phyloP scores from a whole-genome alignment of 1,140 invertebrate genomes.

The Ips typographus region DNA sequence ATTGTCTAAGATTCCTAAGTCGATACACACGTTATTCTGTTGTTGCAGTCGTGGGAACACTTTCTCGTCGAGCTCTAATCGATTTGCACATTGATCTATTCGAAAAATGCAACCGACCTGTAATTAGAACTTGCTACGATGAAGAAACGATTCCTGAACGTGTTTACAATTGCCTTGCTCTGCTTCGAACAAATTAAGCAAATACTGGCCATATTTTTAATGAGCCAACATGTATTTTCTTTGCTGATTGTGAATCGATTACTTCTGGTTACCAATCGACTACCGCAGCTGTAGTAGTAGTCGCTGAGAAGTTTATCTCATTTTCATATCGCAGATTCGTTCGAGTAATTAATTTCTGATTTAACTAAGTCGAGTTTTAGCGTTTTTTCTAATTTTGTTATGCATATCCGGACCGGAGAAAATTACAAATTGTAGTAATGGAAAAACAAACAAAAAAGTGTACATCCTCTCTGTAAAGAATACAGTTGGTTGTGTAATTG shows the following conservation, averaged over 20 bases:
- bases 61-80: constrained; percentile 40
- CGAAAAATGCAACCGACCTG: constrained; percentile 31
- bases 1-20: constrained; percentile 41
- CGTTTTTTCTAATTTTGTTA: too few relatives aligned
- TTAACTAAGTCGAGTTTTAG: too few relatives aligned
- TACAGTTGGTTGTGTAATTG: too few relatives aligned
- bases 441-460: too few relatives aligned
- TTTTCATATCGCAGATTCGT: too few relatives aligned
- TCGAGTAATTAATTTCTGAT: too few relatives aligned
- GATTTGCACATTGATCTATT: constrained; percentile 37
- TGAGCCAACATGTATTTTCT: constrained; percentile 11
- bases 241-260: constrained; percentile 2
- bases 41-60: constrained; percentile 41
- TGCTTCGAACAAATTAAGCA: constrained; percentile 21
- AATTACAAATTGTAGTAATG: too few relatives aligned
- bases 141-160: constrained; percentile 30
- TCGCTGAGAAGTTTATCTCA: too few relatives aligned
- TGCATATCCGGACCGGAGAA: too few relatives aligned
- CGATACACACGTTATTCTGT: constrained; percentile 36
- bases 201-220: constrained; percentile 17
- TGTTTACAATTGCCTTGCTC: constrained; percentile 29
- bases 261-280: neutral
- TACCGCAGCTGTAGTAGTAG: too few relatives aligned
- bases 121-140: constrained; percentile 32
- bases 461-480: too few relatives aligned